Base-by-base conservation (phyloP, 2,888 invertebrate species). In the Phyllotreta cruciferae region DNA sequence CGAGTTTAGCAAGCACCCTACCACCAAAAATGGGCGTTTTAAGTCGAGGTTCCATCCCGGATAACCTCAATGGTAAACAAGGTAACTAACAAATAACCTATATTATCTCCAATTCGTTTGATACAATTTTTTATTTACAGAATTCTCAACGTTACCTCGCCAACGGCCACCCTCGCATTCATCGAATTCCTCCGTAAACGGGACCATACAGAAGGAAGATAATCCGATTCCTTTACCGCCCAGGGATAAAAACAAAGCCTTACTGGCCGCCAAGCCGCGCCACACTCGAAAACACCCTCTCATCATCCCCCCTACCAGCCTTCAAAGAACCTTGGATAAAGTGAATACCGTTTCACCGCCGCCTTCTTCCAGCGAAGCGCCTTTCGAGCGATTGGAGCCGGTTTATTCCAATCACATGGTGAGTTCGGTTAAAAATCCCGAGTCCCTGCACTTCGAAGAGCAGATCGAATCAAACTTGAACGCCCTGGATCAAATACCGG, bases 221-320 rank as follows among this genome's bases (percentile, higher is more conserved):
- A 92, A 92, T 81, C 89, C 90, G 0, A 87, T 93, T 66, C 93
- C 93, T 0, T 80, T 94, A 66, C 93, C 93, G 0, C 92, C 93
- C 0, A 84, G 92, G 70, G 91, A 92, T 75, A 83, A 89, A 14
- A 86, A 86, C 24, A 87, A 88, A 75, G 83, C 84, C 0, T 81
- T 88, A n/a, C 83, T 87, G 64, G 85, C 87, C 7, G 85, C 83
- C 37, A 86, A 90, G 75, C 87, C 88, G 0, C 83, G 92, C 9
- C 92, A 92, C 76, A 90, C 91, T 61, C 83, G 93, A 41, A 93
- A 92, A 77, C 90, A 93, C 83, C 93, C 93, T 0, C 81, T 94
- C 39, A 88, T 93, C 55, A 90, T 92, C 71, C 91, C 92, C 2
- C 85, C 85, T 13, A 74, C 77, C 7, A 87, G 86, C 2, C 79